Conservation (phyloP, 2,888 invertebrate genomes). For the Blastobasis adustella region DNA sequence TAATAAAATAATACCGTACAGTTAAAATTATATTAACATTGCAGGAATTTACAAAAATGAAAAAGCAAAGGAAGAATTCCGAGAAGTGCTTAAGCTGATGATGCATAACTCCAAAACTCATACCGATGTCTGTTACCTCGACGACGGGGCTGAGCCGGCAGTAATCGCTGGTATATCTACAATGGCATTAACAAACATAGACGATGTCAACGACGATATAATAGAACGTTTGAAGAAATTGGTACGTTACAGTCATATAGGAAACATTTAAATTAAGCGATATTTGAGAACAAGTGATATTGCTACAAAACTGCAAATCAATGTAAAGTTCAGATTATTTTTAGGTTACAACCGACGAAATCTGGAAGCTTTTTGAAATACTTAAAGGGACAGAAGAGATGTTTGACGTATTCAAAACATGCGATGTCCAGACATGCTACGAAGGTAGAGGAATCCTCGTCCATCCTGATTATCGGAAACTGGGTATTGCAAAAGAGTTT, state of each 20-base stretch:
- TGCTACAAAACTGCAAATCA: neutral
- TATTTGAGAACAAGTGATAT: neutral
- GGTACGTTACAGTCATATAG: no score
- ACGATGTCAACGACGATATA: slow-evolving; percentile 10
- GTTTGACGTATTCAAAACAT: no score
- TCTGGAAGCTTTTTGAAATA: slow-evolving; percentile 22
- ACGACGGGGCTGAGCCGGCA: slow-evolving; percentile 20
- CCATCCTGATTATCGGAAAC: slow-evolving; percentile 2
- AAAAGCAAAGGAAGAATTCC: slow-evolving; percentile 25
- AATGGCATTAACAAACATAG: slow-evolving; percentile 15
- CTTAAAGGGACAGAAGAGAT: slow-evolving; percentile 2
- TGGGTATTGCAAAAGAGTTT: slow-evolving; percentile 3
- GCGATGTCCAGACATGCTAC: neutral
- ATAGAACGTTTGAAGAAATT: no score
- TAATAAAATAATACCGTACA: no score
- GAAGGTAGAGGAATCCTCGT: neutral
- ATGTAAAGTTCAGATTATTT: slow-evolving; percentile 7
- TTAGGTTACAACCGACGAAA: slow-evolving; percentile 24
- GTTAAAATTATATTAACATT: slow-evolving; percentile 1
- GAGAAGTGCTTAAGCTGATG: slow-evolving; percentile 7
- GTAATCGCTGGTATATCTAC: slow-evolving; percentile 28
- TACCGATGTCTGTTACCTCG: slow-evolving; percentile 29
- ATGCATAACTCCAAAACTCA: slow-evolving; percentile 12
- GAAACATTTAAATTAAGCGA: slow-evolving; percentile 12
- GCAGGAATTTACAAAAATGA: slow-evolving; percentile 25